Evolutionary conservation across 30 jellyfish, hydroid and myxozoan species (phyloP).

Genomic region (Cassiopea xamachana): DNA sequence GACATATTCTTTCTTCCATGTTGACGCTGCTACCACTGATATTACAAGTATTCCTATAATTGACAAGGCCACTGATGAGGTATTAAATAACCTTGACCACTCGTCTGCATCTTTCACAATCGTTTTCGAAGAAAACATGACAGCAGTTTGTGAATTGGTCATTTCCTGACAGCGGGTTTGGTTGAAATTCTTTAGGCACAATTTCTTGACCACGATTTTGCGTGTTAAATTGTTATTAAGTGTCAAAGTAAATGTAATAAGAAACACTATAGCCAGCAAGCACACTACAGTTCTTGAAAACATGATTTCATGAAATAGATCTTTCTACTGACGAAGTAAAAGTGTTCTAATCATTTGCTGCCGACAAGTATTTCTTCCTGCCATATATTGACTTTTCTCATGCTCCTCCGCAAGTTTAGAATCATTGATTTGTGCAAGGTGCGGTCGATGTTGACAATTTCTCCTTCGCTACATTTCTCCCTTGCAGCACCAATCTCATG

Average conservation of each 20-base stretch:
- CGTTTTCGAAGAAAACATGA: background rate
- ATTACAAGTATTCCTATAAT: background rate
- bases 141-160: background rate
- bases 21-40: conserved; percentile 14
- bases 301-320: background rate
- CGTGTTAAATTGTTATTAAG: background rate
- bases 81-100: conserved; percentile 9
- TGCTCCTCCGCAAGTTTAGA: too few species aligned
- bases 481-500: too few species aligned
- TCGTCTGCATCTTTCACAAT: background rate
- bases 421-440: too few species aligned
- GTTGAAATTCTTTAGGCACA: conserved; percentile 25
- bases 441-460: too few species aligned
- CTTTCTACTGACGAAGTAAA: too few species aligned
- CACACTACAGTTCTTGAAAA: background rate
- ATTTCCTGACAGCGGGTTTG: background rate
- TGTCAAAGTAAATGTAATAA: conserved; percentile 10
- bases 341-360: too few species aligned
- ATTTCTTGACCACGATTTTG: conserved; percentile 19
- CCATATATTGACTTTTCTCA: too few species aligned
- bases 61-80: conserved; percentile 16
- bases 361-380: too few species aligned
- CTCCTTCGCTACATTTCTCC: too few species aligned
- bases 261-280: background rate
- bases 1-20: conserved; percentile 17